phyloP scores from a whole-genome alignment of 1,140 invertebrate genomes.

The Aphidius gifuensis region DNA sequence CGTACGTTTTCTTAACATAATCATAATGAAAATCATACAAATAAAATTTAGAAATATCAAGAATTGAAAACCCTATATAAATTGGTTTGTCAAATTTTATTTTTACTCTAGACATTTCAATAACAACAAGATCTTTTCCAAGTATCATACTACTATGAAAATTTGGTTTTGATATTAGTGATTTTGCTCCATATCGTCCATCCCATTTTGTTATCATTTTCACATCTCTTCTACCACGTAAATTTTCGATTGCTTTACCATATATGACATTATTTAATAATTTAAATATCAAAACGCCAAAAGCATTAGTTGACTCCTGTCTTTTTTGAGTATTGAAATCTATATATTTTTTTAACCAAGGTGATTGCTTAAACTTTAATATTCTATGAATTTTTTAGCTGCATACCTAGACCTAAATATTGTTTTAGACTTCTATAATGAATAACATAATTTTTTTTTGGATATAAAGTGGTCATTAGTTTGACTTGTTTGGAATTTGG shows the following conservation, averaged over 20 bases:
- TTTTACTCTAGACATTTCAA: conserved; percentile 22
- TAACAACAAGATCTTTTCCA: conserved; percentile 22
- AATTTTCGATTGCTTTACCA: conserved; percentile 37
- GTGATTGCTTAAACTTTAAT: no score
- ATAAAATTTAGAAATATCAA: conserved; percentile 25
- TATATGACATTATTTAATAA: conserved; percentile 38
- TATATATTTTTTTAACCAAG: no score
- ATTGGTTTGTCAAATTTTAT: conserved; percentile 30
- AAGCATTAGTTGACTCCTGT: no score
- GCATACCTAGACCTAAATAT: no score
- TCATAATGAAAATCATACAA: conserved; percentile 29
- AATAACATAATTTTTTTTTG: no score
- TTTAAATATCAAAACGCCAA: conserved; percentile 30
- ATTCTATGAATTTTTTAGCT: no score
- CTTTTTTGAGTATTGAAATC: no score
- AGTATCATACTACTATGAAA: conserved; percentile 33
- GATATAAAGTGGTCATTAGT: not conserved
- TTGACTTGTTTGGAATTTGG: not conserved
- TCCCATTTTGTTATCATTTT: conserved; percentile 24
- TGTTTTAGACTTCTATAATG: no score
- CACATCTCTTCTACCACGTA: conserved; percentile 30
- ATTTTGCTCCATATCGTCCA: conserved; percentile 17
- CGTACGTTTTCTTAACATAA: conserved; percentile 22
- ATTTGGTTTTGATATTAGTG: conserved; percentile 30
- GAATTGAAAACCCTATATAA: conserved; percentile 22